Conservation (phyloP, 2,113 vertebrate species). For the Neotoma lepida region DNA sequence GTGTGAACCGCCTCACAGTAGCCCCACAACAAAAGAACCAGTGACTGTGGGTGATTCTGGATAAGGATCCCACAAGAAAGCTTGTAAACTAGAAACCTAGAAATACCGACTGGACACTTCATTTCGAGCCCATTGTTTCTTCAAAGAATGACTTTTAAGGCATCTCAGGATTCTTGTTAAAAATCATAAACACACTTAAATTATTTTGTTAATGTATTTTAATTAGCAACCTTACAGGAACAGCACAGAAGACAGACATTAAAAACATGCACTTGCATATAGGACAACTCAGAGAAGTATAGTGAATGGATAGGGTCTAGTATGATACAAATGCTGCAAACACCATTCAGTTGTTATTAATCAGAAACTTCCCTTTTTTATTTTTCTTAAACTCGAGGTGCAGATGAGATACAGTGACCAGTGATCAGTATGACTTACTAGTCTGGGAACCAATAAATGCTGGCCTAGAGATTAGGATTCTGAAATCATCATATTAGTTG, state of each 20-base stretch:
- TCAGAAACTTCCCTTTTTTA: background rate
- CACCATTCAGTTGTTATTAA: background rate
- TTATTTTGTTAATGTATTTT: conserved; percentile 84
- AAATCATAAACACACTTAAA: background rate
- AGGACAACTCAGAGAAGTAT: background rate
- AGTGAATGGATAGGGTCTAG: background rate
- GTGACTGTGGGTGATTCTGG: background rate
- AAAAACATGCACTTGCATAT: background rate
- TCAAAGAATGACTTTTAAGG: background rate
- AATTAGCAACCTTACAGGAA: conserved; percentile 92
- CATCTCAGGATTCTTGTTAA: background rate
- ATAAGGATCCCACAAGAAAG: background rate
- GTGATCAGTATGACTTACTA: background rate
- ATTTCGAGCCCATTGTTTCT: background rate
- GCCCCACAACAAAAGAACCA: background rate
- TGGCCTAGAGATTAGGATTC: conserved; percentile 26
- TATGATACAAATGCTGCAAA: background rate
- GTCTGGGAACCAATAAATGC: background rate
- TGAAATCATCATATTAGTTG: background rate
- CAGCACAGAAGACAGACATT: conserved; percentile 91
- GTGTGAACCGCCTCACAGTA: background rate
- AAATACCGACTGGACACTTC: background rate
- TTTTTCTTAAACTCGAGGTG: conserved; percentile 4
- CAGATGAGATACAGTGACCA: background rate
- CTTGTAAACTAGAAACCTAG: background rate